Percentiles rank a stretch among this genome's conserved stretches.
phyloP scores from a whole-genome alignment of 92 coral and sea anemone species.

The Siderastrea radians region DNA sequence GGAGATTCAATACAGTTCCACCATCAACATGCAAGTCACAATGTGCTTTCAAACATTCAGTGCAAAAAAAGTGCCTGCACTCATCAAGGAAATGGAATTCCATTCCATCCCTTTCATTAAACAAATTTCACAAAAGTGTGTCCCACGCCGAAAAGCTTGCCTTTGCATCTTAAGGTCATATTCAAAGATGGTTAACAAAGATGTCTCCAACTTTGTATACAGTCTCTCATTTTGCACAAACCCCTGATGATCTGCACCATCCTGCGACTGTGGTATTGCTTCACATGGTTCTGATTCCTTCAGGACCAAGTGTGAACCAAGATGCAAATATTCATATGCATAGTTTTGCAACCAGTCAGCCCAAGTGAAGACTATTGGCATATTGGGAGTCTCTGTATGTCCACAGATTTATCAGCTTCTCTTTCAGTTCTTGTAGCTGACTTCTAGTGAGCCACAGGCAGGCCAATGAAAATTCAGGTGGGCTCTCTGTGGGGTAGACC shows the following conservation, averaged over 20 bases:
- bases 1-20: slow-evolving; percentile 83
- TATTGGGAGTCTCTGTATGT: slow-evolving; percentile 48
- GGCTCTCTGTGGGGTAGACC: slow-evolving; percentile 78
- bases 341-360: slow-evolving; percentile 92
- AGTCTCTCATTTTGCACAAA: not conserved
- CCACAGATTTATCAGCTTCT: slow-evolving; percentile 75
- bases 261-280: not conserved
- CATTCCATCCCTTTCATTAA: slow-evolving; percentile 82
- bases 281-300: slow-evolving; percentile 56
- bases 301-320: slow-evolving; percentile 64
- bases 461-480: slow-evolving; percentile 78
- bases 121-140: slow-evolving; percentile 90
- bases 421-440: slow-evolving; percentile 70
- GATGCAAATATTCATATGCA: slow-evolving; percentile 70
- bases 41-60: slow-evolving; percentile 82
- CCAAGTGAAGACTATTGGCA: slow-evolving; percentile 88
- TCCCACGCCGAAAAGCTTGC: slow-evolving; percentile 69
- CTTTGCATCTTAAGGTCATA: slow-evolving; percentile 79
- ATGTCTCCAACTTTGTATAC: slow-evolving; percentile 59
- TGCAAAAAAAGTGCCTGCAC: slow-evolving; percentile 89
- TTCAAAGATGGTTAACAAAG: slow-evolving; percentile 82
- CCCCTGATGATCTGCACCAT: slow-evolving; percentile 1
- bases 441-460: slow-evolving; percentile 86
- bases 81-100: slow-evolving; percentile 87
- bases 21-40: slow-evolving; percentile 85